Percentiles rank a stretch among this genome's conserved stretches.
Conservation (phyloP, 2,888 invertebrate genomes). For the Eutolmus rufibarbis region DNA sequence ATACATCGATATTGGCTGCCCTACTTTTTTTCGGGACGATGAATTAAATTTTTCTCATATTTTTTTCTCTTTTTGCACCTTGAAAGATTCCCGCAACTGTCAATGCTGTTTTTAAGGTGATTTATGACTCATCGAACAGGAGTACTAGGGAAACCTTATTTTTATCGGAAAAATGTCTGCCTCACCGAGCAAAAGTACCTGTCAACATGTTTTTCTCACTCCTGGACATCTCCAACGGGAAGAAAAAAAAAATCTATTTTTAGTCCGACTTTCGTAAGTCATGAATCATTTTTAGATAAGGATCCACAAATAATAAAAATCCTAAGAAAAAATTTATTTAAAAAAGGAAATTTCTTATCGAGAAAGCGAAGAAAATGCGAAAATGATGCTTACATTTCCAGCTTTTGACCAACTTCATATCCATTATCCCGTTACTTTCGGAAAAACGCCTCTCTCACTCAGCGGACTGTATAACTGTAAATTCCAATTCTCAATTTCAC, state of each 20-base stretch:
- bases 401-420: background rate
- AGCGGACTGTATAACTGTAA: background rate
- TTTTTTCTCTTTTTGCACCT: background rate
- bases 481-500: background rate
- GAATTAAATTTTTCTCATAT: background rate
- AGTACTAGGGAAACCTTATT: background rate
- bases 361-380: background rate
- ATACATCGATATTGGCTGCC: background rate
- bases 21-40: background rate
- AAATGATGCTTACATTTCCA: slow-evolving; percentile 6
- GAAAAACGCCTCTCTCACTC: background rate
- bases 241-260: background rate
- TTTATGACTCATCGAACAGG: background rate
- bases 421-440: slow-evolving; percentile 12
- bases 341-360: background rate
- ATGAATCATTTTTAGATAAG: background rate
- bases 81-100: background rate
- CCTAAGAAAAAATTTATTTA: background rate
- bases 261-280: background rate
- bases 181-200: background rate
- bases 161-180: background rate
- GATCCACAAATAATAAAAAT: background rate
- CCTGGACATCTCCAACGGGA: background rate
- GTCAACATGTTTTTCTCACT: background rate
- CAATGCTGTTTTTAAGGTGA: background rate